These are phyloP conservation scores for Drosophila mayaguana DNA, from an alignment of 2,888 invertebrate species.

Conservation along the genomic window DNA sequence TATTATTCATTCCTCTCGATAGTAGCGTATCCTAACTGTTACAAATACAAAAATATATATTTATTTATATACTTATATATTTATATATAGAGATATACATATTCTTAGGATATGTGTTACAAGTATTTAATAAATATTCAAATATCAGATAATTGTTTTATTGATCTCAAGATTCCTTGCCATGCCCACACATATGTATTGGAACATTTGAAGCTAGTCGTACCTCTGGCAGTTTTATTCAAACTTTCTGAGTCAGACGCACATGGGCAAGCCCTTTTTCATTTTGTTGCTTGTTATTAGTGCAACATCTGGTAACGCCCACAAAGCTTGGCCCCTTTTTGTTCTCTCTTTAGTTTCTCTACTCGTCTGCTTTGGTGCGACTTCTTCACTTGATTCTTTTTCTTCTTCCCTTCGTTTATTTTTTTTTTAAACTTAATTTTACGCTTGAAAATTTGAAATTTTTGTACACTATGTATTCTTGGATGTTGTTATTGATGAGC, in stretches of 20 bases:
- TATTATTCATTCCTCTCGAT: no score
- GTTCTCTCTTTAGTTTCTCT: slow-evolving; percentile 42
- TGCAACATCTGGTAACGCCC: slow-evolving; percentile 66
- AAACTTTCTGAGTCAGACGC: slow-evolving; percentile 21
- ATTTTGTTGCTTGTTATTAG: slow-evolving; percentile 42
- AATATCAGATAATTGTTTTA: slow-evolving; percentile 19
- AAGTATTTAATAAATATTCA: background rate
- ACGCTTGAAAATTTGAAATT: slow-evolving; percentile 76
- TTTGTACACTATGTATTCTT: slow-evolving; percentile 54
- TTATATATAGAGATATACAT: no score
- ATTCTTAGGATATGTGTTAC: background rate
- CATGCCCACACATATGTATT: background rate
- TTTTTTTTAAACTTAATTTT: slow-evolving; percentile 66
- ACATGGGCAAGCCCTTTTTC: slow-evolving; percentile 33
- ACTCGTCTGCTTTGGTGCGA: slow-evolving; percentile 28
- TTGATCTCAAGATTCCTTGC: background rate
- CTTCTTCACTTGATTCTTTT: slow-evolving; percentile 36
- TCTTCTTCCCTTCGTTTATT: background rate
- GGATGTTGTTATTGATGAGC: slow-evolving; percentile 33
- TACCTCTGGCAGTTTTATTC: slow-evolving; percentile 15
- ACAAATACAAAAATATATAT: no score
- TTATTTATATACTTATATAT: no score
- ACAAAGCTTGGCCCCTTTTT: slow-evolving; percentile 49
- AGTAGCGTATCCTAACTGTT: no score
- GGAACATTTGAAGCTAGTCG: slow-evolving; percentile 12